Base-by-base conservation (phyloP, 2,113 vertebrate genomes). In the Andinoacara biseriatus region DNA sequence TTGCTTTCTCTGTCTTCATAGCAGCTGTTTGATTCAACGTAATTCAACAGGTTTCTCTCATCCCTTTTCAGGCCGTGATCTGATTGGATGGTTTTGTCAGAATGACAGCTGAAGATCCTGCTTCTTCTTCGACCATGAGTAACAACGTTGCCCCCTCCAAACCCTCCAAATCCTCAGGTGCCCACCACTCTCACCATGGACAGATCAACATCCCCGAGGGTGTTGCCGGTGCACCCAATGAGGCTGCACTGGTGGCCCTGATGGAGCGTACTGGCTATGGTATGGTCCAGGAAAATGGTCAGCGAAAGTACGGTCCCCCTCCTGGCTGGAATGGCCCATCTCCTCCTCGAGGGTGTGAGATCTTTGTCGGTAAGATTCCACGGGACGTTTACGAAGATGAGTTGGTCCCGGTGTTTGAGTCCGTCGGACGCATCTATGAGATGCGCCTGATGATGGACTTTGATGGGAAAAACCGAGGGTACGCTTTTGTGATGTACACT, bases 401-500 rank as follows among this genome's bases (percentile, higher is more conserved):
- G 93, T 94, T 99, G 1, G 98, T 99, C 52, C 98, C 98, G 0
- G 97, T 99, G 78, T 99, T 99, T 1, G 98, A 99, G 94, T 87
- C 96, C 0, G 97, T 97, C 0, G 98, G 98, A 7, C 96, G 97
- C 80, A 99, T 99, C 95, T 99, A 99, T 0, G 98, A 99, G 95
- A 98, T 99, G 97, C 98, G 98, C 15, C 93, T 99, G 78, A 99
- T 99, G 98, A 99, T 99, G 98, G 98, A 99, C 94, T 99, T 99
- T 10, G 98, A 99, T 0, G 98, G 98, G 58, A 99, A 99, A 94
- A 99, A 99, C 94, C 96, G 98, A 0, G 98, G 98, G 58, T 99
- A 99, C 0, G 98, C 98, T 38, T 99, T 99, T 0, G 98, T 99
- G 74, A 99, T 97, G 96, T 99, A 98, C 95, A 97, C 98, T 0